phyloP scores from a whole-genome alignment of 2,888 invertebrate species.

The Hirtodrosophila histrioides region DNA sequence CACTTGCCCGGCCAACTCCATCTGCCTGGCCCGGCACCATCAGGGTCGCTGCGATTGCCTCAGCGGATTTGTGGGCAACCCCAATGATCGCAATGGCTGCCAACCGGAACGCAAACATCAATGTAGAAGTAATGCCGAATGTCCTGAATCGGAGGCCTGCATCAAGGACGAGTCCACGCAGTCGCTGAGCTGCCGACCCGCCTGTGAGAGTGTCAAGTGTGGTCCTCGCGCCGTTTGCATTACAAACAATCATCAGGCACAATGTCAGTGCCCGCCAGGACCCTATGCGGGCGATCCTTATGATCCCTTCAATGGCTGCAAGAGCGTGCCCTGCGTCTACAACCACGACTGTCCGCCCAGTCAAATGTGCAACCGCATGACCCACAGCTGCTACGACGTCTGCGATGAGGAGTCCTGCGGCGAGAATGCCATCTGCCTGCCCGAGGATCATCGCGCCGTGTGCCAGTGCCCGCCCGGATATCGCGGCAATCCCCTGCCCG shows the following conservation, averaged over 20 bases:
- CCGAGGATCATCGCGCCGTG: slow-evolving; percentile 91
- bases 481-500: slow-evolving; percentile 92
- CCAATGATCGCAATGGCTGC: slow-evolving; percentile 95
- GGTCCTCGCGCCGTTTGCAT: slow-evolving; percentile 95
- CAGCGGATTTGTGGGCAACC: slow-evolving; percentile 93
- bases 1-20: slow-evolving; percentile 93
- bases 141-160: slow-evolving; percentile 92
- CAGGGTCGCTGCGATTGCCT: slow-evolving; percentile 93
- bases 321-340: slow-evolving; percentile 93
- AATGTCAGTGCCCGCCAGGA: slow-evolving; percentile 95
- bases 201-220: slow-evolving; percentile 91
- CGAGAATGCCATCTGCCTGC: slow-evolving; percentile 93
- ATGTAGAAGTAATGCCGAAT: slow-evolving; percentile 92
- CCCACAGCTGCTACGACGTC: slow-evolving; percentile 92
- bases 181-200: slow-evolving; percentile 89
- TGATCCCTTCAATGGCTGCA: slow-evolving; percentile 90
- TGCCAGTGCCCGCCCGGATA: slow-evolving; percentile 95
- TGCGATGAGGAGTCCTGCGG: slow-evolving; percentile 94
- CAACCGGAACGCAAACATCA: slow-evolving; percentile 89
- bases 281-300: slow-evolving; percentile 94
- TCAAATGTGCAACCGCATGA: slow-evolving; percentile 92
- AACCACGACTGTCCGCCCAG: slow-evolving; percentile 92
- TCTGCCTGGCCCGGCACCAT: slow-evolving; percentile 90
- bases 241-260: slow-evolving; percentile 94
- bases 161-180: slow-evolving; percentile 86